Evolutionary conservation across 92 coral and sea anemone species (phyloP).

Genomic region (Nematostella vectensis): DNA sequence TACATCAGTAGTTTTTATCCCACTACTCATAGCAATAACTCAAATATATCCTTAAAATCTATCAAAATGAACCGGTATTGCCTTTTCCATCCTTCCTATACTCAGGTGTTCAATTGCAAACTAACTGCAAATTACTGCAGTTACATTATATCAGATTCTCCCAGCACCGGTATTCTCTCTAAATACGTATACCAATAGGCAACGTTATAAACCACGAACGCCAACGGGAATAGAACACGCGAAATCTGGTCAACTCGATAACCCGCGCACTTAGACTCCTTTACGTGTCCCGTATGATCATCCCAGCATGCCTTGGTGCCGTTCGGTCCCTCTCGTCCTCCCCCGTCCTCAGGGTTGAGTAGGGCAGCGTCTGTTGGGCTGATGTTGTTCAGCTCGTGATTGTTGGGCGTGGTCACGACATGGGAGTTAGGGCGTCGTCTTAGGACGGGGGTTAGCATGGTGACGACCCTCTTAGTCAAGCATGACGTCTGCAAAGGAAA

Average conservation of each 20-base stretch:
- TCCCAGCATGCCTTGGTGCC: constrained; percentile 4
- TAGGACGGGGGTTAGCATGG: no score
- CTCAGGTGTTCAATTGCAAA: no score
- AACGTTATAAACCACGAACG: constrained; percentile 9
- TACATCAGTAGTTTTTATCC: no score
- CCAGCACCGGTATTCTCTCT: constrained; percentile 10
- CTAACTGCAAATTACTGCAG: not conserved
- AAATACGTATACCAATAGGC: constrained; percentile 13
- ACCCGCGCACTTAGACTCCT: constrained; percentile 2
- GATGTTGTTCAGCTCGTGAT: not conserved
- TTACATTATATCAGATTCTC: not conserved
- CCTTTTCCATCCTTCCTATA: no score
- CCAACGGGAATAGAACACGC: constrained; percentile 13
- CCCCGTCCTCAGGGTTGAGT: not conserved
- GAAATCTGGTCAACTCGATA: constrained; percentile 12
- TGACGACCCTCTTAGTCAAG: no score
- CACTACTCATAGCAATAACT: no score
- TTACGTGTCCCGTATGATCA: not conserved
- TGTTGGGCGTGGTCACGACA: not conserved
- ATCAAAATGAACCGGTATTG: no score
- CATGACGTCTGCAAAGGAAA: no score
- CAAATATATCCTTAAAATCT: no score
- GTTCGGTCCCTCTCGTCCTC: not conserved
- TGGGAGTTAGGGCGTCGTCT: not conserved
- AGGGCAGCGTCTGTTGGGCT: not conserved